Conservation (phyloP, 2,888 invertebrate species). For the Andrena trimmerana region DNA sequence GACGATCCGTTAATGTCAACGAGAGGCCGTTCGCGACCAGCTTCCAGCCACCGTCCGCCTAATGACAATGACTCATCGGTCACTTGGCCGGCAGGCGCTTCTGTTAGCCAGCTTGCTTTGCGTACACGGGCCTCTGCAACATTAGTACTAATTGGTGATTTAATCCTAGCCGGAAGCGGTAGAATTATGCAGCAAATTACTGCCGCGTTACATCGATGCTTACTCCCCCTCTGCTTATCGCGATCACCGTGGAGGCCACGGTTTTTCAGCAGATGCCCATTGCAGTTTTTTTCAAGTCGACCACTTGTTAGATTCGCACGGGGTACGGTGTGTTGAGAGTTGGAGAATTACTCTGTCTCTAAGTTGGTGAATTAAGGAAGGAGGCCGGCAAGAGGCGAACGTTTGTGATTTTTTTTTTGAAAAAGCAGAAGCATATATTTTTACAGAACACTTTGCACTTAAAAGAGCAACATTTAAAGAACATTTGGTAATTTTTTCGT, state of each 20-base stretch:
- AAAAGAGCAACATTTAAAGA: too few species aligned
- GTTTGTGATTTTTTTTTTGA: too few species aligned
- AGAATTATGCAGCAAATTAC: conserved; percentile 55
- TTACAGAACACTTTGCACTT: too few species aligned
- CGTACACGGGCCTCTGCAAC: conserved; percentile 36
- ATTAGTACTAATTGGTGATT: conserved; percentile 66
- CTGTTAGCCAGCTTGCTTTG: conserved; percentile 26
- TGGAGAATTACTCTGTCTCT: background rate
- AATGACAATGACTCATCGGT: conserved; percentile 73
- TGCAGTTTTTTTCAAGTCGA: conserved; percentile 27
- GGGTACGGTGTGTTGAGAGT: background rate
- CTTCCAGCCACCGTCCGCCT: conserved; percentile 54
- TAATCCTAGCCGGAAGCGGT: conserved; percentile 59
- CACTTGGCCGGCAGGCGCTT: conserved; percentile 47
- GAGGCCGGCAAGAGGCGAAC: too few species aligned
- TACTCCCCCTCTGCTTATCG: conserved; percentile 34
- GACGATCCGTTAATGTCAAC: conserved; percentile 69
- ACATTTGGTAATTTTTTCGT: too few species aligned
- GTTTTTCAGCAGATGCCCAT: background rate
- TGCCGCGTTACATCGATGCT: conserved; percentile 48
- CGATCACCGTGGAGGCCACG: conserved; percentile 20
- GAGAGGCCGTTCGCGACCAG: conserved; percentile 33
- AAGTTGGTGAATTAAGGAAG: too few species aligned
- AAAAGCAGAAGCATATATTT: too few species aligned
- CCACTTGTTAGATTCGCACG: conserved; percentile 2